phyloP scores from a whole-genome alignment of 2,113 vertebrate genomes.

The Tachysurus fulvidraco region DNA sequence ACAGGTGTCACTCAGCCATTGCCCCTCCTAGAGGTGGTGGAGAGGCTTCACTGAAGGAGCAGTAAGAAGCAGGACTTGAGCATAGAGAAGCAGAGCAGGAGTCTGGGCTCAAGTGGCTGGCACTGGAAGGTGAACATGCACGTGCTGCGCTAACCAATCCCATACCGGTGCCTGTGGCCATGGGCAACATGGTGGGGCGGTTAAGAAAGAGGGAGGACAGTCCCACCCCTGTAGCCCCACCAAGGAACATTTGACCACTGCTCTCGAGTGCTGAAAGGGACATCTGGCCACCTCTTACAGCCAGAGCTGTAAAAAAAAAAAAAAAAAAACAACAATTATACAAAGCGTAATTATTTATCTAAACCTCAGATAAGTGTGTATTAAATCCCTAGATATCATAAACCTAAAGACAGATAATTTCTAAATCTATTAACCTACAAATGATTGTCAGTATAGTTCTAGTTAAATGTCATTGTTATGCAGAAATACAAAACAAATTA shows the following conservation, averaged over 20 bases:
- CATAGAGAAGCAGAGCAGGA: slow-evolving; percentile 78
- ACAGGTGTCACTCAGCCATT: slow-evolving; percentile 74
- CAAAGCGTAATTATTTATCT: neutral
- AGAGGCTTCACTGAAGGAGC: slow-evolving; percentile 78
- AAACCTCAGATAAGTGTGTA: neutral
- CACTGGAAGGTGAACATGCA: slow-evolving; percentile 70
- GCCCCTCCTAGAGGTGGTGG: slow-evolving; percentile 77
- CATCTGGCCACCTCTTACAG: slow-evolving; percentile 83
- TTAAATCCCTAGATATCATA: no score
- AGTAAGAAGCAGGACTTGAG: slow-evolving; percentile 76
- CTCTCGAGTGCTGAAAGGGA: slow-evolving; percentile 82
- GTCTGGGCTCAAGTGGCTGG: slow-evolving; percentile 72
- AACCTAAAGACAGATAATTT: no score
- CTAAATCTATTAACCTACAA: no score
- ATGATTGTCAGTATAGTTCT: no score
- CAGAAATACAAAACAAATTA: no score
- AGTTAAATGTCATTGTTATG: no score
- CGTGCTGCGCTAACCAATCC: slow-evolving; percentile 72
- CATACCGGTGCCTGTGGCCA: slow-evolving; percentile 73
- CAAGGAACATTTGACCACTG: slow-evolving; percentile 81
- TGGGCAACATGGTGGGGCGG: slow-evolving; percentile 81
- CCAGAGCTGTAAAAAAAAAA: slow-evolving; percentile 72
- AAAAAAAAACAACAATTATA: neutral
- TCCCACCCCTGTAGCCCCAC: slow-evolving; percentile 71
- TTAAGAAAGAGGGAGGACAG: slow-evolving; percentile 85